Evolutionary conservation across 2,113 vertebrate species (phyloP).

Genomic region (Hemiscyllium ocellatum): DNA sequence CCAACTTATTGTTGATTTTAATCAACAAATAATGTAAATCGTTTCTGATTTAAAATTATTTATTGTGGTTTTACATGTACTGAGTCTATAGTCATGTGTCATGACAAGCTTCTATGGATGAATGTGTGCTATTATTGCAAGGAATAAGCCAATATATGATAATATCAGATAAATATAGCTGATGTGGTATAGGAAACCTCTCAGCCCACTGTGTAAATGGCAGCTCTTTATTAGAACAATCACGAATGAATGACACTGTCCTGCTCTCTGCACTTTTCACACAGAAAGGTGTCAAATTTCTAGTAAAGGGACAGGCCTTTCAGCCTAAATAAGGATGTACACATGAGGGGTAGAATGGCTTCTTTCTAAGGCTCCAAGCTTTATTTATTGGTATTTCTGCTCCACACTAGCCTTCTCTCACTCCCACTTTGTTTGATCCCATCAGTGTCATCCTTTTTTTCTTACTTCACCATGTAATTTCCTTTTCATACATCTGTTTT

Average conservation of each 20-base stretch:
- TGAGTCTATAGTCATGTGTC: background rate
- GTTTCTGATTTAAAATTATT: background rate
- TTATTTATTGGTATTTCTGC: background rate
- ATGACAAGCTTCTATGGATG: background rate
- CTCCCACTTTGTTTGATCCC: no score
- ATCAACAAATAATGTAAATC: background rate
- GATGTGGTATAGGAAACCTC: background rate
- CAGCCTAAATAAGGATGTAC: background rate
- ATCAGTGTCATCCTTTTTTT: no score
- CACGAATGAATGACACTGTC: background rate
- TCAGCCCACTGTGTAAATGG: background rate
- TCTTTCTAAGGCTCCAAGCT: no score
- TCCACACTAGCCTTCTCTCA: no score
- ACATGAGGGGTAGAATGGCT: no score
- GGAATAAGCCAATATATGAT: background rate
- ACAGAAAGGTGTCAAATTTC: background rate
- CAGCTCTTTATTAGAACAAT: background rate
- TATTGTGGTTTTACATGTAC: background rate
- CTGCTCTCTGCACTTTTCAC: background rate
- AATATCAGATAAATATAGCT: background rate
- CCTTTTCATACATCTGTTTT: no score
- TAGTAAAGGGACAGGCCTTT: background rate
- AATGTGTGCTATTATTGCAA: background rate
- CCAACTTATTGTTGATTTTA: background rate
- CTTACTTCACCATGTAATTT: no score